phyloP scores from a whole-genome alignment of 2,113 vertebrate genomes.

The Zosterops hypoxanthus region DNA sequence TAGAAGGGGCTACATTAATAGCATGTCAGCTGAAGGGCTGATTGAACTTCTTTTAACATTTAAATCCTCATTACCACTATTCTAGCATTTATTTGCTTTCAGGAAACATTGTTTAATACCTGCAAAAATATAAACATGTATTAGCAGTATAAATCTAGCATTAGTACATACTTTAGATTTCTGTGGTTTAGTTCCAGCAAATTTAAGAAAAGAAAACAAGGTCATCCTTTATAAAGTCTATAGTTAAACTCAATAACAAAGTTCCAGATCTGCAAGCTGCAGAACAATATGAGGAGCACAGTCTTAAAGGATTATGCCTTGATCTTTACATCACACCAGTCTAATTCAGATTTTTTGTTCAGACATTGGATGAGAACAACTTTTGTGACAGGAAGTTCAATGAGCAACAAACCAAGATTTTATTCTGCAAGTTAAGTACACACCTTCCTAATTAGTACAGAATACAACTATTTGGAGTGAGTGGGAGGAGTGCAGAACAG shows the following conservation, averaged over 20 bases:
- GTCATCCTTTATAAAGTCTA: not conserved
- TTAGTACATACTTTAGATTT: not conserved
- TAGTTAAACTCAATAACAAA: not conserved
- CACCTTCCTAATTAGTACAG: not conserved
- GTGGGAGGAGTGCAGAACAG: not conserved
- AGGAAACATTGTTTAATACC: not conserved
- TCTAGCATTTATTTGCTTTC: slow-evolving; percentile 6
- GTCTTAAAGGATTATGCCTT: not conserved
- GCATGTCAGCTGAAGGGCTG: not conserved
- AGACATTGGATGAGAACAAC: not conserved
- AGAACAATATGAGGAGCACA: not conserved
- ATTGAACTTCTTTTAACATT: not conserved
- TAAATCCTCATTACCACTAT: slow-evolving; percentile 23
- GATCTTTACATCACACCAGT: not conserved
- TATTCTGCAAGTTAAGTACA: not conserved
- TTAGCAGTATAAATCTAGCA: not conserved
- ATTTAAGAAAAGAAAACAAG: not conserved
- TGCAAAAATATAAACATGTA: not conserved
- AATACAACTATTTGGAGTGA: not conserved
- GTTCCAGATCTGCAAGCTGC: not conserved
- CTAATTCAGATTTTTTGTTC: not conserved
- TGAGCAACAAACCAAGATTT: not conserved
- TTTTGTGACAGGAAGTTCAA: not conserved
- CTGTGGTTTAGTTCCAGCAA: not conserved
- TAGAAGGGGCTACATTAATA: not conserved